A percentile compares a stretch with the other conserved stretches of the same genome.
Evolutionary conservation across 2,113 vertebrate species (phyloP).

Genomic region (Platysternon megacephalum): DNA sequence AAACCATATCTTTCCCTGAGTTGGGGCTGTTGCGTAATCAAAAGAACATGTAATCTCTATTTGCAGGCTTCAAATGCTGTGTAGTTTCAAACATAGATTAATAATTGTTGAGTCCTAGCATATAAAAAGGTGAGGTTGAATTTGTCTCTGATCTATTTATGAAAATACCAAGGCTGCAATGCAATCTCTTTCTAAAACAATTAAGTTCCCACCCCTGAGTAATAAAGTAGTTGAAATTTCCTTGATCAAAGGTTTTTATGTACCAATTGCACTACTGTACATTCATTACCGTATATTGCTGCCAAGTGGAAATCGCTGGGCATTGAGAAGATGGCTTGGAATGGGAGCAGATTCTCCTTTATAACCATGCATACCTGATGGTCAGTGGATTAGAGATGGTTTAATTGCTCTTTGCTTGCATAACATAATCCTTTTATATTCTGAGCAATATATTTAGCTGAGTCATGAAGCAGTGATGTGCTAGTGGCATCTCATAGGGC

Average conservation of each 20-base stretch:
- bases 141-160: constrained; percentile 6
- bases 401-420: neutral
- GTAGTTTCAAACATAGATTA: neutral
- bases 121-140: neutral
- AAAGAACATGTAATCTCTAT: neutral
- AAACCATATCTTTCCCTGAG: neutral
- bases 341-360: neutral
- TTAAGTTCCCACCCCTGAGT: neutral
- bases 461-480: neutral
- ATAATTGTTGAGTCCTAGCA: neutral
- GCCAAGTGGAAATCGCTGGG: neutral
- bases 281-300: neutral
- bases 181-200: constrained; percentile 6
- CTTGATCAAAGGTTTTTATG: neutral
- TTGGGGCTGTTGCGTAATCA: neutral
- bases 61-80: neutral
- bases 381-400: neutral
- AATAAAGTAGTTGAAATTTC: neutral
- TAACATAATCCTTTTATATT: neutral
- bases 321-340: neutral
- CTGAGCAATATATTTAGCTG: constrained; percentile 18
- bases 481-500: neutral
- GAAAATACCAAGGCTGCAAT: constrained; percentile 1
- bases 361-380: neutral
- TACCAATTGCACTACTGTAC: neutral